phyloP scores from a whole-genome alignment of 2,888 invertebrate genomes.

The Lottia gigantea region DNA sequence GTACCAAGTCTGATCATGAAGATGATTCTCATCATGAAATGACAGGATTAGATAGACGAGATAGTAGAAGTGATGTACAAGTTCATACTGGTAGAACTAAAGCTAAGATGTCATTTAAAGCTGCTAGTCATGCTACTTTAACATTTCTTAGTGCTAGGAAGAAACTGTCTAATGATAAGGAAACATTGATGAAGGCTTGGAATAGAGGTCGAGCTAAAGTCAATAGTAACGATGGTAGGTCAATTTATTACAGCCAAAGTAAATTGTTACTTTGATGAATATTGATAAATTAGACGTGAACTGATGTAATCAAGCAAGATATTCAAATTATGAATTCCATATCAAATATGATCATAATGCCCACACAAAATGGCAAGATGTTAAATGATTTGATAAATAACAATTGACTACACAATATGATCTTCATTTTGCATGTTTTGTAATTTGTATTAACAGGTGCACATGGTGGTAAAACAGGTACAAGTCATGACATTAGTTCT shows the following conservation, averaged over 20 bases:
- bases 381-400: no score
- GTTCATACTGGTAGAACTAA: constrained; percentile 37
- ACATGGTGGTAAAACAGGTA: constrained; percentile 26
- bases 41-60: constrained; percentile 47
- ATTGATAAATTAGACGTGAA: no score
- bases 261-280: no score
- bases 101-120: constrained; percentile 65
- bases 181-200: constrained; percentile 75
- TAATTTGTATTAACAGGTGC: no score
- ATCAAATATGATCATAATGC: no score
- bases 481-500: constrained; percentile 63
- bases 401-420: no score
- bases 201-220: constrained; percentile 85
- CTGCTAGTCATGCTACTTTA: constrained; percentile 68
- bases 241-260: no score
- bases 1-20: constrained; percentile 67
- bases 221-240: constrained; percentile 70
- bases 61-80: constrained; percentile 57
- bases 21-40: constrained; percentile 65
- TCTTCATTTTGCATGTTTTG: no score
- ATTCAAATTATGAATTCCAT: no score
- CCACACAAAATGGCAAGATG: no score
- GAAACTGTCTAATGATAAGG: constrained; percentile 89
- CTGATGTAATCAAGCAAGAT: no score
- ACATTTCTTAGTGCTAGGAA: constrained; percentile 73